Conservation (phyloP, 2,888 invertebrate species). For the Conomelus anceps region DNA sequence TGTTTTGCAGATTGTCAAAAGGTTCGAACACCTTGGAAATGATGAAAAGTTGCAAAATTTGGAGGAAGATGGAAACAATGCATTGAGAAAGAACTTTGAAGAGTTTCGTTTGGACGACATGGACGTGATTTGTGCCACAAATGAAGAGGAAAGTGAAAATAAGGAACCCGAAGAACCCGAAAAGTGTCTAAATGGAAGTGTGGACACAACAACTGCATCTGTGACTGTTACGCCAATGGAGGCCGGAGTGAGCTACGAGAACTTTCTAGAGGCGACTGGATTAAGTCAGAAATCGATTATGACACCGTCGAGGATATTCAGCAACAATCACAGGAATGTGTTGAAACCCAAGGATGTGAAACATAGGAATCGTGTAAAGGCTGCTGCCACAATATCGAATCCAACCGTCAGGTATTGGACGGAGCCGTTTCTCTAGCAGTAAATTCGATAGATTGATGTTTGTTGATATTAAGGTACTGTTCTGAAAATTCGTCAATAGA, state of each 20-base stretch:
- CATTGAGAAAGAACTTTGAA: conserved; percentile 62
- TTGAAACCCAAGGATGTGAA: conserved; percentile 72
- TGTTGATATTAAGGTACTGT: no score
- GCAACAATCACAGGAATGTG: conserved; percentile 69
- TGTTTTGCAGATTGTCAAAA: conserved; percentile 36
- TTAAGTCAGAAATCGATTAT: conserved; percentile 72
- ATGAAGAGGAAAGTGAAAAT: conserved; percentile 39
- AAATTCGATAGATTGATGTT: no score
- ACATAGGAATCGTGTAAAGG: conserved; percentile 60
- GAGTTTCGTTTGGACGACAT: conserved; percentile 71
- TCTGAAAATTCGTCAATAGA: no score
- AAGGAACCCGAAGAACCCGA: conserved; percentile 33
- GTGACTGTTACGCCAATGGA: conserved; percentile 11
- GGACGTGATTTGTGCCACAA: conserved; percentile 27
- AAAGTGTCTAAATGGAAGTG: conserved; percentile 44
- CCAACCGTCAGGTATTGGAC: conserved; percentile 44
- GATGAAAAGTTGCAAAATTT: conserved; percentile 19
- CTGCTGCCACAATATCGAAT: conserved; percentile 42
- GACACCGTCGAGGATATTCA: conserved; percentile 59
- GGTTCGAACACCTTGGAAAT: conserved; percentile 33
- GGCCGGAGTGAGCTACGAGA: conserved; percentile 50
- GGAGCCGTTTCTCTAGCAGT: conserved; percentile 42
- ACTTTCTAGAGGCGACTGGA: conserved; percentile 71
- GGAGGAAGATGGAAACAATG: conserved; percentile 31
- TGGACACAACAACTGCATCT: conserved; percentile 43